Evolutionary conservation across 2,888 invertebrate genomes (phyloP).

Genomic region (Arge pagana): DNA sequence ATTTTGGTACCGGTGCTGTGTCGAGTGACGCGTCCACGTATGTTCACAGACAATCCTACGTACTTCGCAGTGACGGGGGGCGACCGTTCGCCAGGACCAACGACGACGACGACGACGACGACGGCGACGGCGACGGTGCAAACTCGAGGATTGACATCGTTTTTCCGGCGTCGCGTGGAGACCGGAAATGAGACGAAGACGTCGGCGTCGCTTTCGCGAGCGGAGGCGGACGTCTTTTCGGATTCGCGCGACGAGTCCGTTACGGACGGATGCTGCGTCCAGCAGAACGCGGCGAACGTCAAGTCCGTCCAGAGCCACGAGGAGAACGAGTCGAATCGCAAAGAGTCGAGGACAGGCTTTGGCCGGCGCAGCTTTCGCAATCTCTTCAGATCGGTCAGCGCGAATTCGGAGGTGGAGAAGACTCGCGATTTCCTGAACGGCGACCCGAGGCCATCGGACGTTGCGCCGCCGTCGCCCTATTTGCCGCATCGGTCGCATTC

Average conservation of each 20-base stretch:
- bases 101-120: conserved; percentile 27
- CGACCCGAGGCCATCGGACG: conserved; percentile 72
- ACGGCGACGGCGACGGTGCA: conserved; percentile 30
- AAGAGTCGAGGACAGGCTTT: too few species aligned
- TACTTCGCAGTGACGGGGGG: conserved; percentile 72
- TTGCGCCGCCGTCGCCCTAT: conserved; percentile 63
- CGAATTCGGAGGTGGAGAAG: conserved; percentile 66
- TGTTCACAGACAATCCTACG: conserved; percentile 75
- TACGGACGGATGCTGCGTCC: conserved; percentile 32
- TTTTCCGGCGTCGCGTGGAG: conserved; percentile 34
- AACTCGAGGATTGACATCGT: conserved; percentile 42
- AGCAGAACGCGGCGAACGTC: too few species aligned
- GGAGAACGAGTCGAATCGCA: conserved; percentile 13
- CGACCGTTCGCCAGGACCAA: conserved; percentile 35
- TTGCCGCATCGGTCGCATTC: conserved; percentile 51
- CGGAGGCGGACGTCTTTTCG: conserved; percentile 34
- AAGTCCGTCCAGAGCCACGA: conserved; percentile 21
- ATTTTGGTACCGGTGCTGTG: too few species aligned
- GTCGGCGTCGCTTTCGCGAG: conserved; percentile 37
- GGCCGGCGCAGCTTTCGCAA: conserved; percentile 64
- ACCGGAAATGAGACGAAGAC: conserved; percentile 46
- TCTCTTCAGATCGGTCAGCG: conserved; percentile 68
- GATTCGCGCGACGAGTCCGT: conserved; percentile 37
- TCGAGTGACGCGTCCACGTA: conserved; percentile 29
- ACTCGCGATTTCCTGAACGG: conserved; percentile 71